Evolutionary conservation across 2,888 invertebrate genomes (phyloP).

Genomic region (Epistrophe grossulariae): DNA sequence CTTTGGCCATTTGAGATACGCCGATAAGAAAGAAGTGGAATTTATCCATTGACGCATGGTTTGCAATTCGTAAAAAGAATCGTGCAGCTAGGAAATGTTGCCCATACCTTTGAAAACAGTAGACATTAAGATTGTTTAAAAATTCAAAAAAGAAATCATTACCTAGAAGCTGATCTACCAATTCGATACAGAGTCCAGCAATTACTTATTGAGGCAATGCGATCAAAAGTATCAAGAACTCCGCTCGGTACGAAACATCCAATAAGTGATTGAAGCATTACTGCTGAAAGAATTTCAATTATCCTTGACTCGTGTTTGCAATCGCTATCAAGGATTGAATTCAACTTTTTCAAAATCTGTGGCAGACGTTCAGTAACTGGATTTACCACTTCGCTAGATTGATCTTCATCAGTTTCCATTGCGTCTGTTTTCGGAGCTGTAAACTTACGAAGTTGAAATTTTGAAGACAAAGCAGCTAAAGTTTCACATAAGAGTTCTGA

Average conservation of each 20-base stretch:
- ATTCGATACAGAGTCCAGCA: slow-evolving; percentile 95
- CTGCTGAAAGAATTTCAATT: slow-evolving; percentile 91
- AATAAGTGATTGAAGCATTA: slow-evolving; percentile 92
- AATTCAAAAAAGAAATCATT: slow-evolving; percentile 78
- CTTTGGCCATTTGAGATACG: slow-evolving; percentile 90
- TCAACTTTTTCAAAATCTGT: slow-evolving; percentile 81
- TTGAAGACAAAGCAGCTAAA: slow-evolving; percentile 89
- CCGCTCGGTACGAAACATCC: slow-evolving; percentile 88
- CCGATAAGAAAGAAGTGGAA: slow-evolving; percentile 95
- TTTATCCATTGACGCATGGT: slow-evolving; percentile 92
- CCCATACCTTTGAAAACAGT: slow-evolving; percentile 86
- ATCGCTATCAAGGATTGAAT: slow-evolving; percentile 79
- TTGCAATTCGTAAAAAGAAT: slow-evolving; percentile 87
- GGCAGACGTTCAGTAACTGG: slow-evolving; percentile 79
- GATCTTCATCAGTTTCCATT: slow-evolving; percentile 79
- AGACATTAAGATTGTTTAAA: background rate
- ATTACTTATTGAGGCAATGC: slow-evolving; percentile 86
- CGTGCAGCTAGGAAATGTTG: slow-evolving; percentile 90
- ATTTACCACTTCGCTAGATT: slow-evolving; percentile 56
- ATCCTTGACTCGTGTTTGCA: slow-evolving; percentile 84
- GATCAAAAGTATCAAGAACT: slow-evolving; percentile 86
- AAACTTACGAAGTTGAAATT: slow-evolving; percentile 82
- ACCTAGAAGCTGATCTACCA: slow-evolving; percentile 92
- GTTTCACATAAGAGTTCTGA: slow-evolving; percentile 88
- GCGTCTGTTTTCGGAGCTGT: slow-evolving; percentile 75